Evolutionary conservation across 2,113 vertebrate genomes (phyloP).

Genomic region (Nothocercus nigrocapillus): DNA sequence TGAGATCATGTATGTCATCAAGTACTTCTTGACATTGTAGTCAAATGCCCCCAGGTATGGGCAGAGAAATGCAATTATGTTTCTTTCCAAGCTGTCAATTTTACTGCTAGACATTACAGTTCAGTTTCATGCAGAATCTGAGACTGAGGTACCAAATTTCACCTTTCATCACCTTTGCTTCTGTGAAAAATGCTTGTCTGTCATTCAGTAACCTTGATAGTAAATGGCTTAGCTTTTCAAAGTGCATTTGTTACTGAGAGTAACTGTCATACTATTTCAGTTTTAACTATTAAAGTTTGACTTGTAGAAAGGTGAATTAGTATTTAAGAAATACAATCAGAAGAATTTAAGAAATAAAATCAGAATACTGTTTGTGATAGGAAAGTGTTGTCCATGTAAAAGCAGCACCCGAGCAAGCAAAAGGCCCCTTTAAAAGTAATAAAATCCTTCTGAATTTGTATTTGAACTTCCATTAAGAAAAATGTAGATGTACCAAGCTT

Average conservation of each 20-base stretch:
- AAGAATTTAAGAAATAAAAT: background rate
- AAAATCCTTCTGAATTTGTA: background rate
- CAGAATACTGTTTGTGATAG: background rate
- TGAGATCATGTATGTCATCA: background rate
- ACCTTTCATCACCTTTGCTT: constrained; percentile 13
- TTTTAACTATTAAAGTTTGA: constrained; percentile 2
- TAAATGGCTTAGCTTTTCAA: constrained; percentile 10
- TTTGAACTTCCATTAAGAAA: background rate
- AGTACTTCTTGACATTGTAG: background rate
- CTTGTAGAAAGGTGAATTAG: constrained; percentile 1
- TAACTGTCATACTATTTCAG: background rate
- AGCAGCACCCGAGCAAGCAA: background rate
- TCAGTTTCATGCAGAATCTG: background rate
- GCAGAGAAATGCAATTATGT: constrained; percentile 20
- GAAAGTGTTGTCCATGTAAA: background rate
- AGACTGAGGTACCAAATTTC: constrained; percentile 5
- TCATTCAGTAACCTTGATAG: constrained; percentile 23
- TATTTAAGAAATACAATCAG: background rate
- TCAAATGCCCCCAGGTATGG: background rate
- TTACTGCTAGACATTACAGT: background rate
- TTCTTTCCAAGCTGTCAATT: background rate
- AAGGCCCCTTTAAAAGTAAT: background rate
- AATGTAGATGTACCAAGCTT: background rate
- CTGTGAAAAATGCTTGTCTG: background rate
- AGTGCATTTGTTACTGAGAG: background rate